Conservation (phyloP, 2,113 vertebrate species). For the Phyllostomus hastatus region DNA sequence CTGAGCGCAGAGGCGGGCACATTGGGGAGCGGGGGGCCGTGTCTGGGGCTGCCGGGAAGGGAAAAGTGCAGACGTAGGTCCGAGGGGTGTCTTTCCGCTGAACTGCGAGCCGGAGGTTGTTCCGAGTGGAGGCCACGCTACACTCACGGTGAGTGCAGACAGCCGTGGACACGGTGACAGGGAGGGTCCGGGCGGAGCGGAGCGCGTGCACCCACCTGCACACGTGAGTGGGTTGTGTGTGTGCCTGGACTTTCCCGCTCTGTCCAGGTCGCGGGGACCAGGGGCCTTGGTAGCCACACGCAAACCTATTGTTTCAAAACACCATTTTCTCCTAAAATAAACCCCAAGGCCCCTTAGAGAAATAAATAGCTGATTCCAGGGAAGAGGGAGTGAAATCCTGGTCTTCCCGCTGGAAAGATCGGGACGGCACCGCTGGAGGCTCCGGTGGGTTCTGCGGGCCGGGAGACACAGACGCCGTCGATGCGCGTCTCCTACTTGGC, state of each 20-base stretch:
- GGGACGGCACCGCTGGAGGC: no score
- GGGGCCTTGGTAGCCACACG: background rate
- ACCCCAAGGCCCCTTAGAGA: background rate
- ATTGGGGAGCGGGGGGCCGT: background rate
- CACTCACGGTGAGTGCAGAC: background rate
- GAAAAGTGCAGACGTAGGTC: background rate
- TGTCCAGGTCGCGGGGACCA: background rate
- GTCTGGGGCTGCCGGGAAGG: background rate
- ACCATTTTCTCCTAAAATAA: background rate
- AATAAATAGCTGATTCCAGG: background rate
- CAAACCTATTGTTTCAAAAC: background rate
- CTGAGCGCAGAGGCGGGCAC: background rate
- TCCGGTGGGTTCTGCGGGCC: no score
- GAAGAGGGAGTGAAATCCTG: background rate
- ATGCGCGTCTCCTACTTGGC: no score
- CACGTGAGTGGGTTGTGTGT: fast-evolving
- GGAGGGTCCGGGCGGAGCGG: background rate
- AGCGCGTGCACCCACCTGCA: background rate
- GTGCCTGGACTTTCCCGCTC: background rate
- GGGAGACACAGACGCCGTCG: no score
- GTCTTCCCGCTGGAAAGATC: no score
- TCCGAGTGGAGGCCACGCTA: background rate
- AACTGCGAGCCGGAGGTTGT: background rate
- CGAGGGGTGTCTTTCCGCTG: background rate
- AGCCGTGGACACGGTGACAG: background rate